Evolutionary conservation across 2,797 vertebrate genomes (phyloP).

Genomic region (Halcyon chelicuti): DNA sequence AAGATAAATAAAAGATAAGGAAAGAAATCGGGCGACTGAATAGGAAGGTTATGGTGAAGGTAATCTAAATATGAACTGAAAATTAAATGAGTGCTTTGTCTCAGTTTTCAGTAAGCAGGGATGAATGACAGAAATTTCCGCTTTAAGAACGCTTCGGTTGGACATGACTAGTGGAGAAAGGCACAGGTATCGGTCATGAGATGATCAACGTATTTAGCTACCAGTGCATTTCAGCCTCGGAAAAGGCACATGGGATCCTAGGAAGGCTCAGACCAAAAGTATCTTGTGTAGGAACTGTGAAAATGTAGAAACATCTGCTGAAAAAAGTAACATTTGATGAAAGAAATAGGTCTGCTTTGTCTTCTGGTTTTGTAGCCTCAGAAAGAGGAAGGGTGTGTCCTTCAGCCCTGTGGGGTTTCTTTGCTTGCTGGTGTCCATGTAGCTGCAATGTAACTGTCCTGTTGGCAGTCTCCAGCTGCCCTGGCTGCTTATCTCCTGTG

Average conservation of each 20-base stretch:
- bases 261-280: not conserved
- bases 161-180: not conserved
- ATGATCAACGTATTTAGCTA: not conserved
- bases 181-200: not conserved
- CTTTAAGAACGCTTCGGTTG: not conserved
- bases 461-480: conserved; percentile 30
- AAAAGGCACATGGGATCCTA: not conserved
- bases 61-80: not conserved
- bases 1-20: not conserved
- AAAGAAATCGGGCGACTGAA: not conserved
- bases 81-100: not conserved
- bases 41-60: not conserved
- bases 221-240: not conserved
- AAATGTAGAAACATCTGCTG: not conserved
- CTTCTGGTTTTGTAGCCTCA: not conserved
- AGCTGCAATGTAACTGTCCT: not conserved
- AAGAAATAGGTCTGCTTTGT: not conserved
- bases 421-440: not conserved
- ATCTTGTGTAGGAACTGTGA: not conserved
- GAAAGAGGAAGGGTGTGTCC: not conserved
- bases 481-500: conserved; percentile 21
- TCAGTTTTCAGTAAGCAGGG: not conserved
- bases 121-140: not conserved
- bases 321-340: not conserved
- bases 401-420: not conserved